A percentile compares a stretch with the other conserved stretches of the same genome.
These are phyloP conservation scores for rabbit (Oryctolagus cuniculus) DNA, from an alignment of 2,113 vertebrate species.

Conservation along the genomic window mOryCun1.1 NC_091439.1:64125001-64125500, in stretches of 20 bases:
- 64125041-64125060: not conserved
- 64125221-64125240: not conserved
- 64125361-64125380: not conserved
- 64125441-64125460: not conserved
- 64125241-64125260: not conserved
- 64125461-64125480: not conserved
- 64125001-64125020: not conserved
- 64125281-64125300: not conserved
- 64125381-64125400: not conserved
- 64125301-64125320: not conserved
- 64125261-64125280: not conserved
- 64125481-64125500: not conserved
- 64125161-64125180: not conserved
- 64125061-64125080: not conserved
- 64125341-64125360: not conserved
- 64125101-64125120: not conserved
- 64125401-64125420: not conserved
- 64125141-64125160: not conserved
- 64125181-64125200: not conserved
- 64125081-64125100: not conserved
- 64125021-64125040: not conserved
- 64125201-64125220: not conserved
- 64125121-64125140: not conserved
- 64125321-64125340: conserved; percentile 30
- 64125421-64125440: not conserved